phyloP scores from a whole-genome alignment of 2,888 invertebrate genomes.

The Zhuqinia jingwanae region DNA sequence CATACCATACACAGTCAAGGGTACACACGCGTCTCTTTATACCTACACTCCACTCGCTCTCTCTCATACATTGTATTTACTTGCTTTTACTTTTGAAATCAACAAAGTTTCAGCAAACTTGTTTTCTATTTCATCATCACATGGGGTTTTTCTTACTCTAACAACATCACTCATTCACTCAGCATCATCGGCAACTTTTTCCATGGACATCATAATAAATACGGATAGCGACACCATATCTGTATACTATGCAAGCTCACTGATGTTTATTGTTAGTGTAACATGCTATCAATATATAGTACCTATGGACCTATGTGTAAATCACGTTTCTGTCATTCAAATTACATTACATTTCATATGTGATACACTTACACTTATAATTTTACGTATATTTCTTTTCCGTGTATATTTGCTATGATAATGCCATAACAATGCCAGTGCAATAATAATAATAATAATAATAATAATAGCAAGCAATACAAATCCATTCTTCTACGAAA shows the following conservation, averaged over 20 bases:
- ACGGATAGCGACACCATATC: background rate
- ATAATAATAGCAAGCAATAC: too few relatives aligned
- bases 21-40: background rate
- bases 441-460: too few relatives aligned
- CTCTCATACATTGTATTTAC: background rate
- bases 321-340: too few relatives aligned
- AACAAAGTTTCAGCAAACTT: constrained; percentile 23
- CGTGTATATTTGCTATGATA: too few relatives aligned
- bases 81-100: constrained; percentile 38
- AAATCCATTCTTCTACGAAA: too few relatives aligned
- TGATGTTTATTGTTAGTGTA: too few relatives aligned
- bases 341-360: too few relatives aligned
- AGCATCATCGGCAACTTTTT: background rate
- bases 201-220: background rate
- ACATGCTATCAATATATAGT: background rate
- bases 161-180: background rate
- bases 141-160: background rate
- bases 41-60: background rate
- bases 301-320: background rate
- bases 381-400: too few relatives aligned
- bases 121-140: constrained; percentile 14
- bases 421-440: too few relatives aligned
- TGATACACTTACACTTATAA: too few relatives aligned
- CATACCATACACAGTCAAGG: too few relatives aligned
- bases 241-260: background rate